Base-by-base conservation (phyloP, 2,888 invertebrate species). In the Agonum fuliginosum region DNA sequence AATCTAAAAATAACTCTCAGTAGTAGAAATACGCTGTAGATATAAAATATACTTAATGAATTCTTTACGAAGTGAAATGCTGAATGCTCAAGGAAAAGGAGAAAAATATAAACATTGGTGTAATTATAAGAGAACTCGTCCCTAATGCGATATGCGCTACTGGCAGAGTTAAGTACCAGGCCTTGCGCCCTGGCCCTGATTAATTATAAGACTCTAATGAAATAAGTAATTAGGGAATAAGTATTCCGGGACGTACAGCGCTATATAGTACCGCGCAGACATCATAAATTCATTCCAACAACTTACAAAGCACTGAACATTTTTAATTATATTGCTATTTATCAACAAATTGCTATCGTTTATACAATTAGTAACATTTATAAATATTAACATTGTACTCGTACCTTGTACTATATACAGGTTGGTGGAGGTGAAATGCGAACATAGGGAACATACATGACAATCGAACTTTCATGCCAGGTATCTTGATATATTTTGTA, bases 191-290 rank as follows among this genome's bases (percentile, higher is more conserved):
- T 67, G 22, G 27, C 67, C 51, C 67, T 67, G 75, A 75, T 75
- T 75, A 75, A 75, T 75, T 75, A 75, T 67, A 37, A 43, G 75
- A 20, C 75, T 46, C 51, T 75, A 67, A 75, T 75, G 75, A 75
- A 75, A 75, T 75, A 67, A 51, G 48, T 75, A 75, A 75, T 75
- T 75, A 75, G 48, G 75, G 34, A 65, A 67, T 74, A 74, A 62
- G 74, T 67, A 75, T 75, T 65, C 67, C 12, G 67, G 72, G 37
- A 51, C 67, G 46, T 10, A 46, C 27, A 43, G 41, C 67, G 41
- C 41, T 62, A 41, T 67, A 62, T 37, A 74, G 10, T 71, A 74
- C 27, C 62, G 27, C 22, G 46, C 71, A 58, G 73, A 73, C 73
- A 73, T 73, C 22, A 73, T 58, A 58, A 73, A 62, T 74, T 65